Base-by-base conservation (phyloP, 2,797 vertebrate species). In the Gila robusta region DNA sequence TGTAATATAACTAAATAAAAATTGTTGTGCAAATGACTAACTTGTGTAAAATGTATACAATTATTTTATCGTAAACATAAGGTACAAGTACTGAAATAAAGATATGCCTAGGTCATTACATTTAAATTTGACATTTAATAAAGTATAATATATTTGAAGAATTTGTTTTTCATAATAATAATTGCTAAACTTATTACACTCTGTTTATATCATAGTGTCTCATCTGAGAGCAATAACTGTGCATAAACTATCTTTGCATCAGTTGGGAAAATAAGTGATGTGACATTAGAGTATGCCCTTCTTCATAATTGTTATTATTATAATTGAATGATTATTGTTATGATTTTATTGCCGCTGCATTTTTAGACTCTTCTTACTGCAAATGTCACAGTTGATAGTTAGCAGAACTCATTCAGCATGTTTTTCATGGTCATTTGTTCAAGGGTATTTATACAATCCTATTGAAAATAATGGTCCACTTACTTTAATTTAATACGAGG, bases 401-500 rank as follows among this genome's bases (percentile, higher is more conserved):
- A 6, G 28, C 56, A 47, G 59, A 85, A 47, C 12, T 10, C n/a
- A 32, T 70, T 66, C 35, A 4, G 54, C 14, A 16, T 72, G 78
- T 44, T 79, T 62, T 39, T 66, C 28, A 10, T 4, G n/a, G 39
- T 69, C 76, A 72, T 87, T 89, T 83, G 80, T 87, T 83, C n/a
- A 39, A 66, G 56, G 19, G 67, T 89, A 86, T 86, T 85, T 89
- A 81, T 89, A 78, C 76, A 79, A 67, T 89, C 86, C 83, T 26
- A 77, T n/a, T 32, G 71, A 78, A 81, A 89, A 83, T 81, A 82
- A 85, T 82, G 62, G 11, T 79, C 79, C 74, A 19, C 86, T 90
- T 71, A 81, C 79, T 77, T 77, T 85, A 78, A 90, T 89, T 87
- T 87, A 90, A 88, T 83, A 84, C 5, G 9, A 73, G 77, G 26